phyloP scores from a whole-genome alignment of 2,888 invertebrate genomes.

The Cremastobaeus sp. region DNA sequence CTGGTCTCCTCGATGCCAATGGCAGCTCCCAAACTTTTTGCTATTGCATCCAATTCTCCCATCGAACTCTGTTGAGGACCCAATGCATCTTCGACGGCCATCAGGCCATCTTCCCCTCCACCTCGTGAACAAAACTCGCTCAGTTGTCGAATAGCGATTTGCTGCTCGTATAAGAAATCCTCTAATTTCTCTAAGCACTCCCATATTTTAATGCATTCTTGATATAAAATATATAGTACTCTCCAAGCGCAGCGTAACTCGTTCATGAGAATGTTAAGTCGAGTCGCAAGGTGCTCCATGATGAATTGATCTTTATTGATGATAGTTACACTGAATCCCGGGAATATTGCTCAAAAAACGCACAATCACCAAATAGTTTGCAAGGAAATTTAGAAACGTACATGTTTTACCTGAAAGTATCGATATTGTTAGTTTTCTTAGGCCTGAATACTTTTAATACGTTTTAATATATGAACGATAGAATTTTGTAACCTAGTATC shows the following conservation, averaged over 20 bases:
- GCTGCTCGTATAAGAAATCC: slow-evolving; percentile 91
- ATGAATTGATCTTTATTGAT: slow-evolving; percentile 69
- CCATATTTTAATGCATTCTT: slow-evolving; percentile 97
- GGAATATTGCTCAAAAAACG: slow-evolving; percentile 29
- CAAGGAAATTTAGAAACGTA: slow-evolving; percentile 7
- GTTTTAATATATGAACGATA: slow-evolving; percentile 52
- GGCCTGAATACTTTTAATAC: slow-evolving; percentile 36
- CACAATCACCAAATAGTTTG: slow-evolving; percentile 6
- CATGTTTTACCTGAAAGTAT: slow-evolving; percentile 37
- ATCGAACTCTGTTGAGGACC: slow-evolving; percentile 70
- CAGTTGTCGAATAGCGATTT: slow-evolving; percentile 92
- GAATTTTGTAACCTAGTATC: slow-evolving; percentile 50
- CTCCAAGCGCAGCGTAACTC: slow-evolving; percentile 96
- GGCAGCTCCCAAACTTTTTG: slow-evolving; percentile 73
- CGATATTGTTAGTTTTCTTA: slow-evolving; percentile 25
- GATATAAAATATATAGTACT: slow-evolving; percentile 91
- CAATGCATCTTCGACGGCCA: slow-evolving; percentile 68
- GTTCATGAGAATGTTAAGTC: slow-evolving; percentile 89
- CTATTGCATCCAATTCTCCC: slow-evolving; percentile 74
- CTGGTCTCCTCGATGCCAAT: slow-evolving; percentile 74
- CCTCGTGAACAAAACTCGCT: slow-evolving; percentile 87
- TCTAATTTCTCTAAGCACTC: slow-evolving; percentile 93
- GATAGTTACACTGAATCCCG: slow-evolving; percentile 23
- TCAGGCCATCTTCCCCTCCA: slow-evolving; percentile 77
- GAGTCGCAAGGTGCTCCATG: slow-evolving; percentile 92